phyloP scores from a whole-genome alignment of 2,113 vertebrate species.

The Callopanchax toddi region DNA sequence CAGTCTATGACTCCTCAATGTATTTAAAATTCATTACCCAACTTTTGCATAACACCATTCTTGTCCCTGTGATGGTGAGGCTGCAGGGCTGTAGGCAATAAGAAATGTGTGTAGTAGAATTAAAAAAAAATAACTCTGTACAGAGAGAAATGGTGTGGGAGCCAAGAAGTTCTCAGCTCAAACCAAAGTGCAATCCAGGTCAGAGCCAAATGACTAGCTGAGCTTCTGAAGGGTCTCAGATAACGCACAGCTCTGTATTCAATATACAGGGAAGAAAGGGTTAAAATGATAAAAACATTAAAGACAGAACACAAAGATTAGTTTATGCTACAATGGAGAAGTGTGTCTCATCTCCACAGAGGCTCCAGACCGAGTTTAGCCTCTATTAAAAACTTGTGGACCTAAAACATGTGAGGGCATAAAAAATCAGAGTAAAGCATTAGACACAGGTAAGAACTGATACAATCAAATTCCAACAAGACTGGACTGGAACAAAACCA shows the following conservation, averaged over 20 bases:
- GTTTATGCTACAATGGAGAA: constrained; percentile 34
- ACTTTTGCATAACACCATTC: constrained; percentile 53
- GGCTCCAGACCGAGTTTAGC: constrained; percentile 34
- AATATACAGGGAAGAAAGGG: not conserved
- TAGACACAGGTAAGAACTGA: constrained; percentile 18
- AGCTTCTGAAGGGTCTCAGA: constrained; percentile 17
- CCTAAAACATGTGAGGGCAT: too few species aligned
- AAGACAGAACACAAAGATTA: constrained; percentile 32
- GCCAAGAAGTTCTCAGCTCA: constrained; percentile 46
- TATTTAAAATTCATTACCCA: constrained; percentile 72
- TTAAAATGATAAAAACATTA: constrained; percentile 22
- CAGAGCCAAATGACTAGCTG: constrained; percentile 40
- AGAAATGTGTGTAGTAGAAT: constrained; percentile 47
- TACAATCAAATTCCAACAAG: constrained; percentile 17
- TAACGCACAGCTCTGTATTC: constrained; percentile 6
- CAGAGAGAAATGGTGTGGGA: constrained; percentile 39
- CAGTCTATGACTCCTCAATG: constrained; percentile 63
- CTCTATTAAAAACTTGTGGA: constrained; percentile 55
- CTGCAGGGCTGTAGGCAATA: constrained; percentile 46
- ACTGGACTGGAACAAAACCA: too few species aligned
- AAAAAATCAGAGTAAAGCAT: constrained; percentile 45
- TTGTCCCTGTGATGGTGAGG: constrained; percentile 57
- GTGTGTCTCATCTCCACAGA: too few species aligned
- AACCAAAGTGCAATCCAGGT: constrained; percentile 40
- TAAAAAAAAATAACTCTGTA: constrained; percentile 19